Evolutionary conservation across 2,797 vertebrate genomes (phyloP).

Genomic region (Squalus acanthias): DNA sequence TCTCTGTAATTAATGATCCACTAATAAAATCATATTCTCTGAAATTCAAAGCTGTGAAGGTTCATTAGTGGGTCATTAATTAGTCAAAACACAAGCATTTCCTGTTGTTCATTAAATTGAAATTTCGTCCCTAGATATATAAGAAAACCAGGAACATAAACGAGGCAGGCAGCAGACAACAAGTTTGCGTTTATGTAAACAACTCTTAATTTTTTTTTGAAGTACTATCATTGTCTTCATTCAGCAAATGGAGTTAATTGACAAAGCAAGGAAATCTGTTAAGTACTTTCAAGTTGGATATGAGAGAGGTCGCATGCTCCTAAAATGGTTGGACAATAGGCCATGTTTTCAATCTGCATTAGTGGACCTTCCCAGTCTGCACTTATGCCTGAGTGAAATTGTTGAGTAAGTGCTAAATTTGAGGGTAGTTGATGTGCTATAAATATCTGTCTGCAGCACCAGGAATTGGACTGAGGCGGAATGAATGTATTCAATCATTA

Average conservation of each 20-base stretch:
- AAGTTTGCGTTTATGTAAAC: not conserved
- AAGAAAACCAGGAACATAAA: not conserved
- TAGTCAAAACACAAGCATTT: not conserved
- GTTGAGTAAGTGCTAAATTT: not conserved
- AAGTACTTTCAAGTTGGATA: not conserved
- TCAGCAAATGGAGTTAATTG: not conserved
- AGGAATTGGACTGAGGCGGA: not conserved
- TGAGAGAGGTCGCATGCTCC: not conserved
- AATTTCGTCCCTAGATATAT: not conserved
- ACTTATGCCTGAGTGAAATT: not conserved
- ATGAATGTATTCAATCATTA: not conserved
- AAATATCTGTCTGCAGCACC: not conserved
- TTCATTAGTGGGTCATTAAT: constrained; percentile 3
- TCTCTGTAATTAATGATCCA: not conserved
- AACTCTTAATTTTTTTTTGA: not conserved
- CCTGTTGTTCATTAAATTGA: not conserved
- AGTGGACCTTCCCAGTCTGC: not conserved
- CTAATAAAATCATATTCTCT: not conserved
- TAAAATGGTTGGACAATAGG: not conserved
- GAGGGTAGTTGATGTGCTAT: not conserved
- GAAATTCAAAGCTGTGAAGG: not conserved
- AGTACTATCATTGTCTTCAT: not conserved
- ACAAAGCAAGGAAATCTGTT: not conserved
- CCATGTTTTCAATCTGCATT: not conserved
- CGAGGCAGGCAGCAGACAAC: not conserved